These are phyloP conservation scores for Mormyrus iriodes DNA, from an alignment of 2,113 vertebrate species.

Conservation along the genomic window DNA sequence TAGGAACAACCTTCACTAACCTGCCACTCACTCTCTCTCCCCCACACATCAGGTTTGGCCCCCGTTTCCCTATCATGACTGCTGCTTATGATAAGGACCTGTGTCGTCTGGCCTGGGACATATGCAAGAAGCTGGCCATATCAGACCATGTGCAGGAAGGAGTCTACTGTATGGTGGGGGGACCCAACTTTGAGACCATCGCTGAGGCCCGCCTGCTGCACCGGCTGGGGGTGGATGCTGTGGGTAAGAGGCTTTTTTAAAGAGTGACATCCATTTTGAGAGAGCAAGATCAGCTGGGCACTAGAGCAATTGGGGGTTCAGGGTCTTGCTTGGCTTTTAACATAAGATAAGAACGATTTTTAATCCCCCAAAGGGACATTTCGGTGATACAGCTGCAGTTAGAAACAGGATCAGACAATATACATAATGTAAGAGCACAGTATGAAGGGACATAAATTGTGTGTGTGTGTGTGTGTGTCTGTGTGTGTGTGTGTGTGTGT, in stretches of 20 bases:
- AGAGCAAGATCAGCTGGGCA: background rate
- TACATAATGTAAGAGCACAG: no score
- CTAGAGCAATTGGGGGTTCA: background rate
- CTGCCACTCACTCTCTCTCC: background rate
- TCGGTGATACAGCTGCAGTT: background rate
- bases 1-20: background rate
- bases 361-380: no score
- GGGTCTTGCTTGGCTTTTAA: background rate
- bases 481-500: no score
- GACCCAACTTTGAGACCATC: slow-evolving; percentile 68
- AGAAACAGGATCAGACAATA: no score
- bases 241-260: slow-evolving; percentile 48
- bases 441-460: no score
- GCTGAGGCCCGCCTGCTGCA: slow-evolving; percentile 66
- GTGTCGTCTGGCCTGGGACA: slow-evolving; percentile 51
- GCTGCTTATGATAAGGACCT: slow-evolving; percentile 64
- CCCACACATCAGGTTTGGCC: slow-evolving; percentile 59
- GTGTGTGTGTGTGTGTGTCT: no score
- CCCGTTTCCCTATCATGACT: slow-evolving; percentile 70
- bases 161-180: slow-evolving; percentile 71
- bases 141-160: slow-evolving; percentile 56
- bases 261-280: background rate
- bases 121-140: slow-evolving; percentile 55
- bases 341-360: background rate
- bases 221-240: slow-evolving; percentile 66